Evolutionary conservation across 35 echinoderm and acorn worm species (phyloP), one percentile per base, ranked within the genome.

Genomic region (Eucidaris tribuloides): DNA sequence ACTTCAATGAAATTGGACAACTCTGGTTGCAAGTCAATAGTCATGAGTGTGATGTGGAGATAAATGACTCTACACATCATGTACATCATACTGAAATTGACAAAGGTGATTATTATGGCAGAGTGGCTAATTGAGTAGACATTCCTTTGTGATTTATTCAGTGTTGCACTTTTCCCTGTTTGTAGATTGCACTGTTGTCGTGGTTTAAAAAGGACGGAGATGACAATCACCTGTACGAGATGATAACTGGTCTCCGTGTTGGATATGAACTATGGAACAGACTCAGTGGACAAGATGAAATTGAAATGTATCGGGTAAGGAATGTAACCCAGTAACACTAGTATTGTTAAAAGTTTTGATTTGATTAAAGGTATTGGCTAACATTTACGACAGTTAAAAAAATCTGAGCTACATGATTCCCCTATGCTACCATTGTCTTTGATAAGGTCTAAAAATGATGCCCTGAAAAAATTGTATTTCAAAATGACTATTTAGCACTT

Each of bases 201-300:
- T 92, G 79, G 79, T 29, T 92, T 54, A 87, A 92, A 52, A 92
- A 92, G 43, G 28, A 27, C 38, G 90, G 87, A n/a, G 78, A 82
- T 71, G 84, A 50, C 0, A 79, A 82, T 27, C 56, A 42, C 28
- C 79, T 92, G 59, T 92, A 87, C 66, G 65, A 92, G 38, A 52
- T 71, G 27, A 68, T 92, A 28, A 82, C 90, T 33, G 49, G 61
- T 18, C 20, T 63, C 3, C 54, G 90, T 31, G 84, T 92, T 25
- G 71, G 79, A 57, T 84, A 86, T 83, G 90, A 92, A 45, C 5
- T 92, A 13, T 92, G 79, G 65, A 33, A 72, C 5, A 81, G 90
- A 59, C 58, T 87, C 18, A 87, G 78, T 39, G 28, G 38, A 24
- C 61, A 81, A 9, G 90, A 92, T 54, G 79, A 92, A 78, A 82